Percentiles rank a stretch among this genome's conserved stretches.
These are phyloP conservation scores for Apocheima hispidaria DNA, from an alignment of 2,888 invertebrate species.

Conservation along the genomic window DNA sequence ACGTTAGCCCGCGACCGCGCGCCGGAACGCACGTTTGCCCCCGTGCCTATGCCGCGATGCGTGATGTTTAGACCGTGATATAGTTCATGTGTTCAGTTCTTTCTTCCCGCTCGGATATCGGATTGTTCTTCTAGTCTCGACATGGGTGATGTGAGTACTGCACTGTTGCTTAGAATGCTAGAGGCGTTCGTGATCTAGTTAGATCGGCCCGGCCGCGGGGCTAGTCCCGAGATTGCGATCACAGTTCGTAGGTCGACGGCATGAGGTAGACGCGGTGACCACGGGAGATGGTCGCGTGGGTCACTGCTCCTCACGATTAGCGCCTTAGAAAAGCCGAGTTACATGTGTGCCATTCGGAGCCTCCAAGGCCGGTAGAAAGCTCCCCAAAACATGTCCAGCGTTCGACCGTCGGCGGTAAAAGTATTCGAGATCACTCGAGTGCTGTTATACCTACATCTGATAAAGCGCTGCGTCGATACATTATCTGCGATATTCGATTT, in stretches of 20 bases:
- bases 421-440: constrained; percentile 57
- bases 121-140: constrained; percentile 49
- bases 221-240: constrained; percentile 65
- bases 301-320: constrained; percentile 59
- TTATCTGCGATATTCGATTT: constrained; percentile 71
- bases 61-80: constrained; percentile 78
- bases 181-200: constrained; percentile 71
- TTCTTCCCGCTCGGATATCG: constrained; percentile 58
- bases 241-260: constrained; percentile 80
- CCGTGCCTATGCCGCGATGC: constrained; percentile 27
- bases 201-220: constrained; percentile 48
- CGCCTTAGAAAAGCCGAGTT: constrained; percentile 53
- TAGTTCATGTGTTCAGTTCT: constrained; percentile 57
- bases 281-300: constrained; percentile 44
- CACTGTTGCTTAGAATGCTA: constrained; percentile 57
- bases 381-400: constrained; percentile 51
- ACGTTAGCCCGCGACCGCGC: constrained; percentile 78
- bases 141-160: constrained; percentile 82
- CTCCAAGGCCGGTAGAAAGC: constrained; percentile 66
- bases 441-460: constrained; percentile 72
- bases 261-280: constrained; percentile 49
- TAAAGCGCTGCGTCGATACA: constrained; percentile 68
- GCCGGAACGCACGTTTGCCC: constrained; percentile 61
- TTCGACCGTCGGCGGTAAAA: constrained; percentile 51
- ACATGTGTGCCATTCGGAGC: constrained; percentile 59